Percentiles rank a stretch among this genome's conserved stretches.
Evolutionary conservation across 53 echinoderm and acorn worm genomes (phyloP).

Genomic region (Actinopyga echinites): DNA sequence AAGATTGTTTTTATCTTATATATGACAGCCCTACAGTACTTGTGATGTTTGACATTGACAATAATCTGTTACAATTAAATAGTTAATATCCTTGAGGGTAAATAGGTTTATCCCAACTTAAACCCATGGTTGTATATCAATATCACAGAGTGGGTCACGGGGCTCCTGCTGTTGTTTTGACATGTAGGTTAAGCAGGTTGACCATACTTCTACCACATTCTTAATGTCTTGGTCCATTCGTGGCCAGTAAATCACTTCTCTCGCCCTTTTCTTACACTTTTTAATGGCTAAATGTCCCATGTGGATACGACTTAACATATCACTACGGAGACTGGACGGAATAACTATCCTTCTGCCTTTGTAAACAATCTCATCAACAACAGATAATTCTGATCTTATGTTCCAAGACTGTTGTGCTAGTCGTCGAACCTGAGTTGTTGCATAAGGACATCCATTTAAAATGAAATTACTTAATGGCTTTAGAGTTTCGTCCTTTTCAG

Average conservation of each 20-base stretch:
- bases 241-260: conserved; percentile 59
- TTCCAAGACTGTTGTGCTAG: conserved; percentile 54
- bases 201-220: neutral
- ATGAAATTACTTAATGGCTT: conserved; percentile 30
- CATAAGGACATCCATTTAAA: conserved; percentile 42
- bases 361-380: conserved; percentile 41
- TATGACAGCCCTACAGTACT: conserved; percentile 38
- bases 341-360: conserved; percentile 50
- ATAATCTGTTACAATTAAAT: conserved; percentile 4
- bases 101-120: conserved; percentile 26
- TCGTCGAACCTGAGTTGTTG: conserved; percentile 30
- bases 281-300: conserved; percentile 47
- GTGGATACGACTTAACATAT: conserved; percentile 55
- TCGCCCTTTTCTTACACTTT: conserved; percentile 54
- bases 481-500: conserved; percentile 41
- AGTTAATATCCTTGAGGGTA: conserved; percentile 9
- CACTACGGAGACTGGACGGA: conserved; percentile 26
- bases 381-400: conserved; percentile 31
- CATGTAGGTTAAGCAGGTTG: conserved; percentile 11
- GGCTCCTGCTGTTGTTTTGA: conserved; percentile 11
- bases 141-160: neutral
- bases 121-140: conserved; percentile 24
- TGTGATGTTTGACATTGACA: conserved; percentile 6
- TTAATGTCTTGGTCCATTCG: conserved; percentile 49
- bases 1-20: conserved; percentile 32